Percentiles rank a stretch among this genome's conserved stretches.
These are phyloP conservation scores for Scarus forsteni DNA, from an alignment of 2,797 vertebrate genomes.

Conservation along the genomic window DNA sequence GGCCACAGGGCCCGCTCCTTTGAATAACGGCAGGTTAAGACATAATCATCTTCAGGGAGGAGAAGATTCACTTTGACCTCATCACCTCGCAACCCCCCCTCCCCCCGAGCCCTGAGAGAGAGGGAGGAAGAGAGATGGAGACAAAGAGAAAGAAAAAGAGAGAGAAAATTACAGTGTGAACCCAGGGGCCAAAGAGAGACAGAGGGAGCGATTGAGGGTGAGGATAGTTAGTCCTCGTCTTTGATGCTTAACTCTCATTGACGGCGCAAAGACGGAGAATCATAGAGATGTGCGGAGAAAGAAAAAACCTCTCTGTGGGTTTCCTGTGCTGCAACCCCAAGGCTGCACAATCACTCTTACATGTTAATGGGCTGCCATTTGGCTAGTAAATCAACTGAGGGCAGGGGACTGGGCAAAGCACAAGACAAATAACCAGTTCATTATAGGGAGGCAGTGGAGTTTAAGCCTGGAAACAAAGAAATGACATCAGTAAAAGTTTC, in stretches of 20 bases:
- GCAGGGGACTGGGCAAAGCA: constrained; percentile 63
- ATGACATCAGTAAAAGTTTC: constrained; percentile 53
- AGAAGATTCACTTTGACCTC: constrained; percentile 86
- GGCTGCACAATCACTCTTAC: constrained; percentile 77
- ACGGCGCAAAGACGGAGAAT: constrained; percentile 74
- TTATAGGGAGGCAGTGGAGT: constrained; percentile 55
- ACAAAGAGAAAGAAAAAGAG: constrained; percentile 59
- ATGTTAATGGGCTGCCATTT: constrained; percentile 82
- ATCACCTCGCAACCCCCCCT: constrained; percentile 77
- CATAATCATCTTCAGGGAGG: constrained; percentile 83
- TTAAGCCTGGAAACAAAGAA: constrained; percentile 50
- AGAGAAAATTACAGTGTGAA: constrained; percentile 85
- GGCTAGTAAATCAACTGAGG: constrained; percentile 77
- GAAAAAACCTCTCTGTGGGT: constrained; percentile 69
- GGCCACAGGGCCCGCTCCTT: constrained; percentile 78
- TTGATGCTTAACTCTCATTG: constrained; percentile 82
- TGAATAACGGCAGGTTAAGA: constrained; percentile 85
- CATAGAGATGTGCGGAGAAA: constrained; percentile 61
- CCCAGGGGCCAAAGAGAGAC: constrained; percentile 82
- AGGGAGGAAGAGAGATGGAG: constrained; percentile 68
- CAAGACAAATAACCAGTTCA: constrained; percentile 74
- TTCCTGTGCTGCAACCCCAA: constrained; percentile 69
- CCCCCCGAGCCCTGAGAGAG: constrained; percentile 75
- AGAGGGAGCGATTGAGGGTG: constrained; percentile 73
- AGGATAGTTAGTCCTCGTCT: constrained; percentile 77